Conservation (phyloP, 2,113 vertebrate species). For the Gila orcuttii region DNA sequence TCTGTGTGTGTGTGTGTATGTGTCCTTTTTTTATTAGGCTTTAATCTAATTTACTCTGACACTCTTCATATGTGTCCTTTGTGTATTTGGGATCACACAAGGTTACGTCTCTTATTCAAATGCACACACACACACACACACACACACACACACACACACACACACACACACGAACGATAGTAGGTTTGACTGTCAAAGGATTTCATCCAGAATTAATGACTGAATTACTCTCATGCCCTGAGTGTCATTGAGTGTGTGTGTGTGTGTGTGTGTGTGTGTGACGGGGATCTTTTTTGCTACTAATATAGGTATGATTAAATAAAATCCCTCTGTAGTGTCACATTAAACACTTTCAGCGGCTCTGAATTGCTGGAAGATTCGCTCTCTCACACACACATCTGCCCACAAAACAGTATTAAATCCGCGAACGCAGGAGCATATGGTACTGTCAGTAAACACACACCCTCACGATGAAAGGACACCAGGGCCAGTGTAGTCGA, state of each 20-base stretch:
- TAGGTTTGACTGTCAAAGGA: neutral
- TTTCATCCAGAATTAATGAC: neutral
- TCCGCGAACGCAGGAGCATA: neutral
- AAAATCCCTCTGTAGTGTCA: neutral
- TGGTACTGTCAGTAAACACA: neutral
- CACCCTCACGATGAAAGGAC: neutral
- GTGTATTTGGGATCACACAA: neutral
- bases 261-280: neutral
- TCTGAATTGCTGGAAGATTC: constrained; percentile 5
- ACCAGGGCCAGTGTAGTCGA: constrained; percentile 1
- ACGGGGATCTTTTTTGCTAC: neutral
- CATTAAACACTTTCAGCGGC: neutral
- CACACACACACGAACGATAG: no score
- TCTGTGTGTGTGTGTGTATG: neutral
- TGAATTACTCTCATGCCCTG: neutral
- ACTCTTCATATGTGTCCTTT: constrained; percentile 14
- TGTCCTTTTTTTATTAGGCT: neutral
- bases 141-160: neutral
- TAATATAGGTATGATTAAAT: neutral
- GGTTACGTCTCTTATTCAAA: neutral
- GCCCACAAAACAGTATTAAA: constrained; percentile 15
- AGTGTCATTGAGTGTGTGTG: neutral
- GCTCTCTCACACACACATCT: neutral
- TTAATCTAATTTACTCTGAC: constrained; percentile 14
- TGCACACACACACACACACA: neutral